phyloP scores from a whole-genome alignment of 2,888 invertebrate genomes.

The Rhynchonema sp. region DNA sequence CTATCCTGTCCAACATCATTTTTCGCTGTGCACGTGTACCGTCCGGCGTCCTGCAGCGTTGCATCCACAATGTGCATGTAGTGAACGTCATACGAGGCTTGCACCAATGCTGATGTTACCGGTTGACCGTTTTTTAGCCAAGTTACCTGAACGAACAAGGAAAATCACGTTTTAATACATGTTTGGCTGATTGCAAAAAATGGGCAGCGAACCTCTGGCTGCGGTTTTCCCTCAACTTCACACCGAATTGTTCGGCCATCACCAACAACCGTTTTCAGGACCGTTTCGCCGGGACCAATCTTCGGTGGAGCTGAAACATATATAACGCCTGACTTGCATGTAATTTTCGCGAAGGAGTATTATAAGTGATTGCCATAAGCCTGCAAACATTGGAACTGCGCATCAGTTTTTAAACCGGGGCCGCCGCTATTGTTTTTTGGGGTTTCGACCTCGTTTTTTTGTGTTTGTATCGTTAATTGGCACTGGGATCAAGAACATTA shows the following conservation, averaged over 20 bases:
- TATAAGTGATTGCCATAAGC: too few species aligned
- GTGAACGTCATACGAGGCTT: conserved; percentile 11
- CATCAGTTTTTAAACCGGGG: too few species aligned
- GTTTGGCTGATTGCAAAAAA: conserved; percentile 1
- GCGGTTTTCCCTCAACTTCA: conserved; percentile 28
- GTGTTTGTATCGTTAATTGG: too few species aligned
- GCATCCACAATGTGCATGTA: conserved; percentile 19
- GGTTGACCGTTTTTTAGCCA: conserved; percentile 39
- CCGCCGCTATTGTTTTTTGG: too few species aligned
- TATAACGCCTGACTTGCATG: background rate
- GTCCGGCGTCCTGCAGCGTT: conserved; percentile 25
- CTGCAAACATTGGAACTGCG: too few species aligned
- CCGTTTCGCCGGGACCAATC: conserved; percentile 13
- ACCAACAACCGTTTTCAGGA: conserved; percentile 26
- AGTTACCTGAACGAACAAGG: background rate
- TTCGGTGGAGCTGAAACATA: conserved; percentile 16
- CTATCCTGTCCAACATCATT: conserved; percentile 39
- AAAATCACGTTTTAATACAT: background rate
- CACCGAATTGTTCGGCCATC: conserved; percentile 30
- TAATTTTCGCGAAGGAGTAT: too few species aligned
- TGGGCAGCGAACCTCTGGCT: conserved; percentile 11
- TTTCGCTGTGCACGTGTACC: conserved; percentile 39
- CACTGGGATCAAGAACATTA: too few species aligned
- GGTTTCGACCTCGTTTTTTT: too few species aligned
- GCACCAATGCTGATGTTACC: conserved; percentile 19